Evolutionary conservation across 2,888 invertebrate genomes (phyloP), one percentile per base, ranked within the genome.

Genomic region (Himalopsyche anomala): DNA sequence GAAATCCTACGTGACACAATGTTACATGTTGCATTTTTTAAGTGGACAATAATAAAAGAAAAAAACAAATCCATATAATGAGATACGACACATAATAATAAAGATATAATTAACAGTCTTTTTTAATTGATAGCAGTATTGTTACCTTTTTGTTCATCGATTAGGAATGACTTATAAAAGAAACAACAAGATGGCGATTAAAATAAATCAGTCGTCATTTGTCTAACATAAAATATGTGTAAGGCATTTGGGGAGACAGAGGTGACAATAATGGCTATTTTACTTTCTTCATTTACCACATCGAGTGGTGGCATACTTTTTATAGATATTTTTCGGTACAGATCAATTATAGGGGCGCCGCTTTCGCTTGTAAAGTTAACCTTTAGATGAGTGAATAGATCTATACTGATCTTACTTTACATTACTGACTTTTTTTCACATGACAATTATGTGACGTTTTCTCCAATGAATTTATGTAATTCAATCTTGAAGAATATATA

Each of bases 61-160:
- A 81, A n/a, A 55, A 83, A 82, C 51, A 85, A 42, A 87, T 83
- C 51, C 51, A 86, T 38, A 84, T 79, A 82, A 84, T 74, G 74
- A 74, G 74, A 74, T 84, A 86, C 84, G 84, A 86, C 84, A 84
- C 84, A 86, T 82, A 84, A 56, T 36, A 56, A 62, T 45, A 84
- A 17, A 40, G 69, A 86, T 83, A 80, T 56, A 91, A 91, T 91
- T 90, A 91, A 91, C 91, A 91, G 90, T 91, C 91, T 91, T 91
- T 91, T 91, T 91, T 91, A 91, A 90, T 90, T 91, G 91, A 91
- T 91, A 91, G 91, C 91, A 91, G 91, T 91, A 91, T 91, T 91
- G 91, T 92, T 92, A 92, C 92, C 92, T 92, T 92, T 91, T 91
- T 90, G 91, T 92, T 91, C 92, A 91, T 91, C 92, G 91, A 91